Conservation (phyloP, 2,888 invertebrate species). For the Sesamia inferens region DNA sequence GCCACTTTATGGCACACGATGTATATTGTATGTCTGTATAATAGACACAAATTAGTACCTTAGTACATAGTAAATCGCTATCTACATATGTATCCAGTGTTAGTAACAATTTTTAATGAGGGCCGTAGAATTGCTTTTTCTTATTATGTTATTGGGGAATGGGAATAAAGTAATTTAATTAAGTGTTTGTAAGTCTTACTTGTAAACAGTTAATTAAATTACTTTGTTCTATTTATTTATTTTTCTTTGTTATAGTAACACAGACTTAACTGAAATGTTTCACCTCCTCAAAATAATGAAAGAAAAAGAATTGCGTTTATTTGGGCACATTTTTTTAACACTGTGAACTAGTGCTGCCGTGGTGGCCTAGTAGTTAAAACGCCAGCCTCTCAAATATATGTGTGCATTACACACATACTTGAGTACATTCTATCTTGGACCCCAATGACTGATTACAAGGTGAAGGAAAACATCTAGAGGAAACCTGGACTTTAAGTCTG, state of each 20-base stretch:
- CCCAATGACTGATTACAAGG: too few relatives aligned
- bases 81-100: not conserved
- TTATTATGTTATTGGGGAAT: not conserved
- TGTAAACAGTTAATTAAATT: too few relatives aligned
- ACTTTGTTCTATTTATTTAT: too few relatives aligned
- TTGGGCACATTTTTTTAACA: not conserved
- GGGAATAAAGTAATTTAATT: constrained; percentile 16
- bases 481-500: too few relatives aligned
- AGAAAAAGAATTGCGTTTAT: not conserved
- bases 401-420: too few relatives aligned
- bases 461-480: too few relatives aligned
- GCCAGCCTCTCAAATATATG: too few relatives aligned
- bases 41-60: constrained; percentile 33
- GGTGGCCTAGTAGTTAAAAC: too few relatives aligned
- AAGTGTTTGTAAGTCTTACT: too few relatives aligned
- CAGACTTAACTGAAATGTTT: too few relatives aligned
- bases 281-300: not conserved
- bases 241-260: too few relatives aligned
- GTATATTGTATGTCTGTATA: not conserved
- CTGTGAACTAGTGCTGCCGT: not conserved
- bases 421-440: too few relatives aligned
- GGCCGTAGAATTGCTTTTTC: constrained; percentile 11
- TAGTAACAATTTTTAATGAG: not conserved
- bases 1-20: not conserved
- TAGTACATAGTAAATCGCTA: not conserved